Conservation (phyloP, 2,888 invertebrate genomes). For the Acrobasis consociella region DNA sequence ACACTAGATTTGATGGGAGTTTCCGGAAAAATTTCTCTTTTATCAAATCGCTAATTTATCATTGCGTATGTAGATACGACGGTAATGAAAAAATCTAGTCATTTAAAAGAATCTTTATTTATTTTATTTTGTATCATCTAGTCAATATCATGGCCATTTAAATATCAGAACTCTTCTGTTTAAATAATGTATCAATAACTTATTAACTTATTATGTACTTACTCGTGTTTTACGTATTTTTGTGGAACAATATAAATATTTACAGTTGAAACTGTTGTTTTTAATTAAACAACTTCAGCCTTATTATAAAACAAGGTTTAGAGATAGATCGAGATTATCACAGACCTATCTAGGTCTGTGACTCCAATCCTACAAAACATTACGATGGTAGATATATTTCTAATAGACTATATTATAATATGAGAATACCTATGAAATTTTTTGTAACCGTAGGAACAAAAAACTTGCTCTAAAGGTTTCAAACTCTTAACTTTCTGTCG, state of each 20-base stretch:
- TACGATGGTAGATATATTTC: neutral
- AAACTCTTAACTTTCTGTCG: too few relatives aligned
- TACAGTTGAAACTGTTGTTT: constrained; percentile 16
- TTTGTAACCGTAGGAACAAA: too few relatives aligned
- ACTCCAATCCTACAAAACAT: too few relatives aligned
- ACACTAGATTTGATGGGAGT: too few relatives aligned
- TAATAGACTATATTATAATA: too few relatives aligned
- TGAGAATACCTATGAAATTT: too few relatives aligned
- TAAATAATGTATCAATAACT: neutral
- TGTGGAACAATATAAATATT: constrained; percentile 26
- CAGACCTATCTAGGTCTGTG: too few relatives aligned
- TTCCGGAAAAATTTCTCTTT: too few relatives aligned
- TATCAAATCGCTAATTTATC: neutral
- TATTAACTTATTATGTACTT: neutral
- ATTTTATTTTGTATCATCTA: neutral
- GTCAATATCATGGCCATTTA: constrained; percentile 11
- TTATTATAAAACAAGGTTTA: neutral
- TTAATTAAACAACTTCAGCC: neutral
- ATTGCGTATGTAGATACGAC: neutral
- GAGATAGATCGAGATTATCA: too few relatives aligned
- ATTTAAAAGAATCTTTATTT: constrained; percentile 12
- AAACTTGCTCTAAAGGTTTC: too few relatives aligned
- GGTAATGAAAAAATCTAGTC: constrained; percentile 9
- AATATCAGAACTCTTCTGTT: constrained; percentile 7
- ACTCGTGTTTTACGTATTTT: constrained; percentile 14